Evolutionary conservation across 2,113 vertebrate species (phyloP).

Genomic region (Psophia crepitans): DNA sequence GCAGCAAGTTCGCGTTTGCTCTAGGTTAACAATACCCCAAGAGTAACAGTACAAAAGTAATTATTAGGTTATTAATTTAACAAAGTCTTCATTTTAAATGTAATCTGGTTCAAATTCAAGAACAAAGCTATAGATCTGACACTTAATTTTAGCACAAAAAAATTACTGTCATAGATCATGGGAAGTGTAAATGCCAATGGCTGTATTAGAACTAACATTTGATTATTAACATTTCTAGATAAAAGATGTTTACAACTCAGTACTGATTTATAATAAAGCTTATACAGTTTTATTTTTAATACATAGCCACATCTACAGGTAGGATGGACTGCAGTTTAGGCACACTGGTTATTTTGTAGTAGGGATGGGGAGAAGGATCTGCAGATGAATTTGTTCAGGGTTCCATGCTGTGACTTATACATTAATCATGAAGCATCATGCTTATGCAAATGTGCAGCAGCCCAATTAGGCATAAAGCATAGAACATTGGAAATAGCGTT

Average conservation of each 20-base stretch:
- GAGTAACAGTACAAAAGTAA: not conserved
- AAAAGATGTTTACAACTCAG: not conserved
- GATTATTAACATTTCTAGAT: not conserved
- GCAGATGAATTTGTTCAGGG: constrained; percentile 44
- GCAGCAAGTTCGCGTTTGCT: not conserved
- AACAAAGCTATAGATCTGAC: not conserved
- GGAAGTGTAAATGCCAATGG: not conserved
- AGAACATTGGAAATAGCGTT: constrained; percentile 69
- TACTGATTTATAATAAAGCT: not conserved
- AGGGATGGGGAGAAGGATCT: not conserved
- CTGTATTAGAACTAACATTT: not conserved
- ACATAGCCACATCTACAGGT: not conserved
- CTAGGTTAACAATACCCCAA: not conserved
- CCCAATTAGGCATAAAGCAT: constrained; percentile 68
- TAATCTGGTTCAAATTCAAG: not conserved
- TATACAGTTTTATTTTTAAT: constrained; percentile 4
- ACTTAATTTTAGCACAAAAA: constrained; percentile 13
- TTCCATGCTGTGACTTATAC: constrained; percentile 66
- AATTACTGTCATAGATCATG: not conserved
- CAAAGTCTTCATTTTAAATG: not conserved
- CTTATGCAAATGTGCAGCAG: constrained; percentile 70
- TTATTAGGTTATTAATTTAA: constrained; percentile 40
- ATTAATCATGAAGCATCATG: constrained; percentile 76
- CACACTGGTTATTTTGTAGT: constrained; percentile 45
- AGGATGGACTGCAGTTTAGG: constrained; percentile 5